phyloP scores from a whole-genome alignment of 2,888 invertebrate genomes.

The Pollenia labialis region DNA sequence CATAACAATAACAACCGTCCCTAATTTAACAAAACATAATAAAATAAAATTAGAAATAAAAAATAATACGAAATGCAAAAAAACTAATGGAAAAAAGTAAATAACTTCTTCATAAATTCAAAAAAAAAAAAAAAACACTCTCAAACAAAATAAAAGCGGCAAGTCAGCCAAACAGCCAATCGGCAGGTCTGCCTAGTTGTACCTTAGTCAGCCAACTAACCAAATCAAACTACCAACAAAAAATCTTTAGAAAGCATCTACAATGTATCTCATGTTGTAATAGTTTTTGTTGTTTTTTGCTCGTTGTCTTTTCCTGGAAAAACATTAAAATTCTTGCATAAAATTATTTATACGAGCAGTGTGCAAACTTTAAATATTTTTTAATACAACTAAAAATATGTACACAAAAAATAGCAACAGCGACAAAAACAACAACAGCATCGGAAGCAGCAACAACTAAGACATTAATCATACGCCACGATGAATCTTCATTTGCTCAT shows the following conservation, averaged over 20 bases:
- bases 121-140: background rate
- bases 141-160: background rate
- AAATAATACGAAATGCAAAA: conserved; percentile 15
- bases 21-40: conserved; percentile 39
- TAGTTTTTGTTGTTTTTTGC: conserved; percentile 3
- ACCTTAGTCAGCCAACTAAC: background rate
- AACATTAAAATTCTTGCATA: conserved; percentile 21
- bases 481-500: conserved; percentile 35
- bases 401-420: background rate
- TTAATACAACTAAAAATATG: conserved; percentile 41
- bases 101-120: conserved; percentile 19
- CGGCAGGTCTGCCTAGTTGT: background rate
- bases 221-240: background rate
- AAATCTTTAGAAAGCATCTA: conserved; percentile 3
- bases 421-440: background rate
- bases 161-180: conserved; percentile 2
- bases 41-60: conserved; percentile 41
- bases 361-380: conserved; percentile 26
- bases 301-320: conserved; percentile 13
- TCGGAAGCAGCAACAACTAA: conserved; percentile 5
- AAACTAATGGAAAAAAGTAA: conserved; percentile 9
- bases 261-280: conserved; percentile 2
- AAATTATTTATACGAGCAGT: conserved; percentile 24
- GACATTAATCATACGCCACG: conserved; percentile 44
- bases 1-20: conserved; percentile 64